Percentiles rank a stretch among this genome's conserved stretches.
phyloP scores from a whole-genome alignment of 2,797 vertebrate genomes.

The Pogoniulus pusillus region DNA sequence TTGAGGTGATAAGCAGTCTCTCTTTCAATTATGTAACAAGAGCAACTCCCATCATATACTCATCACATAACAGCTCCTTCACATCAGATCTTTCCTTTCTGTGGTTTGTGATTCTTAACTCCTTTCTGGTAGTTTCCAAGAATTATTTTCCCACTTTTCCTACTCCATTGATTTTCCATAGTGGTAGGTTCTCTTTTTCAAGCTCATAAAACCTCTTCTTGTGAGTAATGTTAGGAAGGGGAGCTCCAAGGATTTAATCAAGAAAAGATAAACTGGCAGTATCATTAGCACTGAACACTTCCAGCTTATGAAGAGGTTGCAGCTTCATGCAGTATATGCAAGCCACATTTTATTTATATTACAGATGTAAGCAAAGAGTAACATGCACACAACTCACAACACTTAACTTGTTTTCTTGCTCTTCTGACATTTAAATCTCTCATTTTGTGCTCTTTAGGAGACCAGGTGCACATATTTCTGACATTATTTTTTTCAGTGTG shows the following conservation, averaged over 20 bases:
- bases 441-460: neutral
- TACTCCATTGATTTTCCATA: neutral
- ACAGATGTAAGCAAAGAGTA: neutral
- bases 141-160: neutral
- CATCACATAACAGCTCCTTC: neutral
- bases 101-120: neutral
- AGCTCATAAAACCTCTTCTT: neutral
- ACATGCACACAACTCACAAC: neutral
- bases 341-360: neutral
- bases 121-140: neutral
- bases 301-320: neutral
- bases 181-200: neutral
- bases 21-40: neutral
- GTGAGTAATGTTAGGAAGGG: neutral
- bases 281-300: neutral
- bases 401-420: neutral
- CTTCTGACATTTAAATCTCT: neutral
- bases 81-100: neutral
- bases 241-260: neutral
- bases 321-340: neutral
- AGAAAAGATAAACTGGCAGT: neutral
- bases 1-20: neutral
- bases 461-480: neutral
- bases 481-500: neutral
- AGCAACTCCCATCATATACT: neutral